Conservation (phyloP, 2,888 invertebrate species). For the Sinelater perroti region DNA sequence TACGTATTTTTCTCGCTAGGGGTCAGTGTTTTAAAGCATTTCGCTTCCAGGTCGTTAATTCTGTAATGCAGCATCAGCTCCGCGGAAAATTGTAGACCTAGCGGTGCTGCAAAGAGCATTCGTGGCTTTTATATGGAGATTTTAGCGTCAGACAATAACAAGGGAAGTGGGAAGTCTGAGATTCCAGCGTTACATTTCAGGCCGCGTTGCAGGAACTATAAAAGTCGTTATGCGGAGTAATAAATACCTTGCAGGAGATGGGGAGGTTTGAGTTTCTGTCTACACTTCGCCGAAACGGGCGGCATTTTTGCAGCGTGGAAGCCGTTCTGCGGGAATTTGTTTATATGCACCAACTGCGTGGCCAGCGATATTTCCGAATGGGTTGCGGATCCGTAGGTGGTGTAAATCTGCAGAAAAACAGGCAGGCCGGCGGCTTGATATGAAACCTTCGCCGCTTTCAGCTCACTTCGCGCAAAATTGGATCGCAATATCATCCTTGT, state of each 20-base stretch:
- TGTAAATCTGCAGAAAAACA: constrained; percentile 21
- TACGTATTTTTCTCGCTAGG: constrained; percentile 5
- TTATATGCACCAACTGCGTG: not conserved
- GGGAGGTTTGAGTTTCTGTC: constrained; percentile 6
- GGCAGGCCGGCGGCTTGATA: not conserved
- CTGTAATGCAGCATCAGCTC: constrained; percentile 33
- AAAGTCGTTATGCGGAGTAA: constrained; percentile 38
- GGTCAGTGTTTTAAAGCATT: constrained; percentile 10
- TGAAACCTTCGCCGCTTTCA: not conserved
- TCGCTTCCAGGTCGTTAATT: constrained; percentile 29
- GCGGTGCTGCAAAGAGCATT: constrained; percentile 32
- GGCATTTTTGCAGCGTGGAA: not conserved
- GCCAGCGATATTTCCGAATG: not conserved
- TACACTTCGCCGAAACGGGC: not conserved
- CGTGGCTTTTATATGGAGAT: constrained; percentile 36
- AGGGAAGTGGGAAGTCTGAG: constrained; percentile 36
- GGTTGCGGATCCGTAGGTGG: constrained; percentile 7
- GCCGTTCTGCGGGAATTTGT: constrained; percentile 1
- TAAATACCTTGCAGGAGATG: constrained; percentile 33
- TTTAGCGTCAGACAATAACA: constrained; percentile 36
- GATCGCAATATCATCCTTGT: constrained; percentile 6
- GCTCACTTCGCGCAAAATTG: constrained; percentile 1
- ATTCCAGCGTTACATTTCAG: constrained; percentile 36
- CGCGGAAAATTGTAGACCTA: constrained; percentile 32
- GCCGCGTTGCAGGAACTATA: constrained; percentile 37